A percentile compares a stretch with the other conserved stretches of the same genome.
Evolutionary conservation across 2,797 vertebrate genomes (phyloP).

Genomic region (Anableps anableps): DNA sequence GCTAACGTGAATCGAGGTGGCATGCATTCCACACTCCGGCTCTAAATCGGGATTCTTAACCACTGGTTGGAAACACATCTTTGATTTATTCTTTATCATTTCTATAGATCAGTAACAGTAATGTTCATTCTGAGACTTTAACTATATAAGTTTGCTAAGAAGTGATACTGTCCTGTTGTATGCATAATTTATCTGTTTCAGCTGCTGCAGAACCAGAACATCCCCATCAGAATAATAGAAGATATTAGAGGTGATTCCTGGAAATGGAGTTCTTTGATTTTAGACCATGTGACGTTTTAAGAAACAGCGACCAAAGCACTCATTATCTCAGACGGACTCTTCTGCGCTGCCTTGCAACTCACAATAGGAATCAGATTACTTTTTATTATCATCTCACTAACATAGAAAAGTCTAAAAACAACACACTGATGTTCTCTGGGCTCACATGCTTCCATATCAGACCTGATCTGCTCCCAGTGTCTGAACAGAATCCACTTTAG

Average conservation of each 20-base stretch:
- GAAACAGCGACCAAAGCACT: background rate
- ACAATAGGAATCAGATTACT: constrained; percentile 1
- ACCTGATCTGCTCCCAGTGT: constrained; percentile 9
- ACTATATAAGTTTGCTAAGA: background rate
- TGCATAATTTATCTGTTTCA: background rate
- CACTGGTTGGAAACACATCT: background rate
- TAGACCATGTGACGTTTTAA: background rate
- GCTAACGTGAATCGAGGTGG: background rate
- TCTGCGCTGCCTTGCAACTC: constrained; percentile 7
- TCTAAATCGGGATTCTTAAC: background rate
- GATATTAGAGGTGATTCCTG: background rate
- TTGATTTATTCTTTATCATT: background rate
- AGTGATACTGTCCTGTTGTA: background rate
- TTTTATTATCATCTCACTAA: constrained; percentile 8
- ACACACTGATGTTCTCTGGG: constrained; percentile 10
- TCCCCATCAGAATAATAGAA: background rate
- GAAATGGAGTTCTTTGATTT: background rate
- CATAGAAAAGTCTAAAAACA: constrained; percentile 4
- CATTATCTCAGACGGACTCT: background rate
- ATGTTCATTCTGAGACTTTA: background rate
- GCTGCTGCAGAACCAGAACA: background rate
- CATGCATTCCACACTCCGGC: too few relatives aligned
- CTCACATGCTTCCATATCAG: constrained; percentile 13
- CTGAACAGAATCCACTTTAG: background rate
- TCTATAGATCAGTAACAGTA: background rate